A percentile compares a stretch with the other conserved stretches of the same genome.
phyloP scores from a whole-genome alignment of 2,888 invertebrate species.

The Eristalis tenax region DNA sequence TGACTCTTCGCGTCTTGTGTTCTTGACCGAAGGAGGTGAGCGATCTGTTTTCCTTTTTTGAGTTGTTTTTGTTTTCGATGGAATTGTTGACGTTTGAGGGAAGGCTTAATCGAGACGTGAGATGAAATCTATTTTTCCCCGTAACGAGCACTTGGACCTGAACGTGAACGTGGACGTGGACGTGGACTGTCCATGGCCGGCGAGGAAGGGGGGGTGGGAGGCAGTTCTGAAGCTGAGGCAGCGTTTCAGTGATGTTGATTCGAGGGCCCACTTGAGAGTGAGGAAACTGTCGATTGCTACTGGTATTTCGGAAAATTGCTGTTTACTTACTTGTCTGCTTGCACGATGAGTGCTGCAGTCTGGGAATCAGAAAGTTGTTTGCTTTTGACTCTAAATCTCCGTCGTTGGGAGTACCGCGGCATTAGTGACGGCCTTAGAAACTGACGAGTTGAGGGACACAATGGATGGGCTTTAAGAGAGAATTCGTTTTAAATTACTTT shows the following conservation, averaged over 20 bases:
- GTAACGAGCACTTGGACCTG: neutral
- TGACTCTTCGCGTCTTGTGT: constrained; percentile 54
- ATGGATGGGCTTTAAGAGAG: neutral
- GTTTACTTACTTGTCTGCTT: neutral
- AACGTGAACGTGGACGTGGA: too few relatives aligned
- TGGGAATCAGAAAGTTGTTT: neutral
- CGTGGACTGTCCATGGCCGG: too few relatives aligned
- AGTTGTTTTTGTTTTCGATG: constrained; percentile 24
- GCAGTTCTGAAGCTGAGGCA: neutral
- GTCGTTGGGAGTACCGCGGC: neutral
- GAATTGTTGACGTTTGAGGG: constrained; percentile 18
- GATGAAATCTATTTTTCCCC: neutral
- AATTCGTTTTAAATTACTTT: too few relatives aligned
- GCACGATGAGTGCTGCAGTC: neutral
- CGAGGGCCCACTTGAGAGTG: neutral
- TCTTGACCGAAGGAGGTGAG: constrained; percentile 26
- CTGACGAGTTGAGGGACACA: neutral
- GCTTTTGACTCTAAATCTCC: neutral
- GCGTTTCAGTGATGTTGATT: too few relatives aligned
- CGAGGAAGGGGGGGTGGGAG: too few relatives aligned
- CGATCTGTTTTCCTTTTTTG: neutral
- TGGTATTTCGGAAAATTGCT: neutral
- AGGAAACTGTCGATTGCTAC: neutral
- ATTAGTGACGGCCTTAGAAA: neutral
- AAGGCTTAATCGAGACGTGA: constrained; percentile 18